Evolutionary conservation across 2,113 vertebrate genomes (phyloP).

Genomic region (Nothocercus nigrocapillus): DNA sequence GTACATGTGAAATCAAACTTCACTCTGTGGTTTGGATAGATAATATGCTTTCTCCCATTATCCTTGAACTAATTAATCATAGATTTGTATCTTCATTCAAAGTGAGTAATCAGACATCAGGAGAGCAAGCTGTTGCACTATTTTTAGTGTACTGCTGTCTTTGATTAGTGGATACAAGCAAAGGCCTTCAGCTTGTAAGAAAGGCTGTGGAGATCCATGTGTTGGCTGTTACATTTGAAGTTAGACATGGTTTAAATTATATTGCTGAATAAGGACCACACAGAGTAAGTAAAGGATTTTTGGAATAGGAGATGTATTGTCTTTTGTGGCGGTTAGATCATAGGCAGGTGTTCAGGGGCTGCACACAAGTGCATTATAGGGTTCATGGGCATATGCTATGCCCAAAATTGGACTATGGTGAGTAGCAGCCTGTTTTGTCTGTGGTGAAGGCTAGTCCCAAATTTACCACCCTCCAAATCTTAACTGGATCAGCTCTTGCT

Average conservation of each 20-base stretch:
- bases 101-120: background rate
- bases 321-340: background rate
- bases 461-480: background rate
- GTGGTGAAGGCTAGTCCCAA: background rate
- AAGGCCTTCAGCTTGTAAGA: background rate
- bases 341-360: background rate
- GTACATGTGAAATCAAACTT: background rate
- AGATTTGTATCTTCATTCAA: background rate
- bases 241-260: too few species aligned
- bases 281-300: background rate
- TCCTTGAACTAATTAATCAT: background rate
- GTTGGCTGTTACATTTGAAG: background rate
- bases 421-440: background rate
- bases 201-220: background rate
- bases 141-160: background rate
- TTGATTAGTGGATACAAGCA: background rate
- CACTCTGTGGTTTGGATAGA: background rate
- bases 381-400: background rate
- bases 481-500: background rate
- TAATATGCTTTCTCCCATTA: background rate
- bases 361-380: background rate
- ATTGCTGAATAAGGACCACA: background rate
- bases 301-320: background rate
- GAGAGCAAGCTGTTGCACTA: background rate
- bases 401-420: background rate